Conservation (phyloP, 2,888 invertebrate genomes). For the Scaptomyza parva region DNA sequence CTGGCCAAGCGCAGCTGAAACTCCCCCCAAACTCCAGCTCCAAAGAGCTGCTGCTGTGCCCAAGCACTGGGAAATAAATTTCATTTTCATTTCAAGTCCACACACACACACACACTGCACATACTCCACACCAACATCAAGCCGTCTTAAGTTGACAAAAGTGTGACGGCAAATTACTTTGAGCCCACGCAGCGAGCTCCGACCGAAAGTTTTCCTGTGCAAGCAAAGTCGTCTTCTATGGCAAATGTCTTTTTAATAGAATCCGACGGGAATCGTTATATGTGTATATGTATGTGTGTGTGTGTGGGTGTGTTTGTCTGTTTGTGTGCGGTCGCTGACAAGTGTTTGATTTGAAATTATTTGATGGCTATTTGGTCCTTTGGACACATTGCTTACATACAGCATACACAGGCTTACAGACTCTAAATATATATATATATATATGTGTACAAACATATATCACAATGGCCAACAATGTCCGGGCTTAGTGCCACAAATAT, state of each 20-base stretch:
- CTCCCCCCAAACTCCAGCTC: neutral
- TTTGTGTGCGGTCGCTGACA: slow-evolving; percentile 15
- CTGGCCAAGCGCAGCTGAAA: slow-evolving; percentile 12
- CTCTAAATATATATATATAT: slow-evolving; percentile 3
- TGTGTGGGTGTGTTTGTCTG: neutral
- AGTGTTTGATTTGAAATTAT: slow-evolving; percentile 71
- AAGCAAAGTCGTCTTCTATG: slow-evolving; percentile 11
- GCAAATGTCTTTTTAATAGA: slow-evolving; percentile 70
- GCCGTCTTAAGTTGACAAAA: slow-evolving; percentile 27
- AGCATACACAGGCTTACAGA: slow-evolving; percentile 5
- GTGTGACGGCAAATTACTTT: slow-evolving; percentile 39
- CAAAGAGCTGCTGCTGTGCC: too few relatives aligned
- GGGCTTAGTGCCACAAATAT: slow-evolving; percentile 8
- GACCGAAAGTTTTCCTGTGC: neutral
- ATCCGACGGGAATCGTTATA: slow-evolving; percentile 11
- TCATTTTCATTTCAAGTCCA: slow-evolving; percentile 28
- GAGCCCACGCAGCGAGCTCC: slow-evolving; percentile 15
- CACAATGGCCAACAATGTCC: neutral
- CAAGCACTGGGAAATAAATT: slow-evolving; percentile 8
- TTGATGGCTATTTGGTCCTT: slow-evolving; percentile 33
- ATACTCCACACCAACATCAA: neutral
- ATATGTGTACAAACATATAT: slow-evolving; percentile 1
- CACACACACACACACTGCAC: too few relatives aligned
- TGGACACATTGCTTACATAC: slow-evolving; percentile 7
- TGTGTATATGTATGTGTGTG: too few relatives aligned